Percentiles rank a stretch among this genome's conserved stretches.
These are phyloP conservation scores for Microtus richardsoni DNA, from an alignment of 2,113 vertebrate species.

Conservation along the genomic window DNA sequence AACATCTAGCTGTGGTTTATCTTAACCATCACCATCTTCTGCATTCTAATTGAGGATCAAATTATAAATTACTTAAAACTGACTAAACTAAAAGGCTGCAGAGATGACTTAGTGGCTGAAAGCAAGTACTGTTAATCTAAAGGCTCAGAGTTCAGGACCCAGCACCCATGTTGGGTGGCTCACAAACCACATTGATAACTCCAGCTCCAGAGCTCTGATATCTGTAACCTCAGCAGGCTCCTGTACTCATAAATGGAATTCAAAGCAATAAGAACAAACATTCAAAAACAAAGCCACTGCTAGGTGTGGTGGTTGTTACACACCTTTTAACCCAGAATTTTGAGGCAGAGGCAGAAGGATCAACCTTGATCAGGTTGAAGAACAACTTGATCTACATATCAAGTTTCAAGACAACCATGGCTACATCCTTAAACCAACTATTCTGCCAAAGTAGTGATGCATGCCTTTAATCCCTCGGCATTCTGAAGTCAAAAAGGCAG, in stretches of 20 bases:
- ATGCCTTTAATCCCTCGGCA: background rate
- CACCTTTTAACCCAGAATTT: background rate
- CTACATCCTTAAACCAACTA: background rate
- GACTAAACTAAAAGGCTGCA: background rate
- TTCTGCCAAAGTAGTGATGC: background rate
- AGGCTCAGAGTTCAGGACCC: background rate
- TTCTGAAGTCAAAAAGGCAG: background rate
- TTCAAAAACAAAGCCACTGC: background rate
- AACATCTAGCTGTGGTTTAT: background rate
- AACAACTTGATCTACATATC: background rate
- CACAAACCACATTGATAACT: background rate
- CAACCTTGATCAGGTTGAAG: no score
- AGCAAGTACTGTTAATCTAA: background rate
- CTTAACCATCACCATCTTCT: background rate
- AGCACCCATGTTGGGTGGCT: background rate
- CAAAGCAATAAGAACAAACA: background rate
- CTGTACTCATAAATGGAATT: background rate
- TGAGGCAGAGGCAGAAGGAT: background rate
- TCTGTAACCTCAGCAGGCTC: background rate
- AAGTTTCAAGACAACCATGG: background rate
- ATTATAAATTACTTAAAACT: background rate
- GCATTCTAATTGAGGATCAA: constrained; percentile 16
- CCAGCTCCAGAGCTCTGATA: background rate
- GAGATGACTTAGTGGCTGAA: background rate
- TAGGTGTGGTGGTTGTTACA: background rate